A percentile compares a stretch with the other conserved stretches of the same genome.
phyloP scores from a whole-genome alignment of 2,113 vertebrate species.

The Apaloderma vittatum region DNA sequence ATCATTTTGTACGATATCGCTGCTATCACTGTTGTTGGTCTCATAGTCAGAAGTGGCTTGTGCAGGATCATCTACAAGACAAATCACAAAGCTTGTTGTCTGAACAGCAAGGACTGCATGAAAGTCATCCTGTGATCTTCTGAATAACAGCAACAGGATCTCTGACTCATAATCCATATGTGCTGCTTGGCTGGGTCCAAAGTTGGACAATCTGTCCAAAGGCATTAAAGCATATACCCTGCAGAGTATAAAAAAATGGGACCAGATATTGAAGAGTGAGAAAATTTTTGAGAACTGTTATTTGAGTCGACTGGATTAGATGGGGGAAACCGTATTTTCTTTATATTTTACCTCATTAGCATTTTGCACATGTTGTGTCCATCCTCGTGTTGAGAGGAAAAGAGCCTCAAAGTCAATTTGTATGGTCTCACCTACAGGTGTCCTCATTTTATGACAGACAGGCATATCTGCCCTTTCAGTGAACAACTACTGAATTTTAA shows the following conservation, averaged over 20 bases:
- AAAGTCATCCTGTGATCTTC: not conserved
- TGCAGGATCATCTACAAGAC: conserved; percentile 85
- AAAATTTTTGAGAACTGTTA: not conserved
- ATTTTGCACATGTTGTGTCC: not conserved
- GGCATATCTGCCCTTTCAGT: not conserved
- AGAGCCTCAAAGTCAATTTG: not conserved
- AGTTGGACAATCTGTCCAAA: not conserved
- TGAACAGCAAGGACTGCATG: not conserved
- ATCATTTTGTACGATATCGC: conserved; percentile 90
- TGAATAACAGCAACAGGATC: not conserved
- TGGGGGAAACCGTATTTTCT: not conserved
- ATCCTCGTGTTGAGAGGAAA: not conserved
- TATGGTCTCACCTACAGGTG: not conserved
- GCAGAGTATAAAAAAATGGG: conserved; percentile 4
- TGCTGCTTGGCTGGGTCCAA: not conserved
- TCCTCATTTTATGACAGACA: not conserved
- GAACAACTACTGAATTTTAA: not conserved
- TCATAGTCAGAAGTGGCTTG: conserved; percentile 94
- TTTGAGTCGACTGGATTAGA: not conserved
- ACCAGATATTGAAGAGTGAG: not conserved
- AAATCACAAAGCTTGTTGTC: conserved; percentile 13
- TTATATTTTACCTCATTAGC: not conserved
- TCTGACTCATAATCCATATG: conserved; percentile 23
- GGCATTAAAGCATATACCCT: not conserved
- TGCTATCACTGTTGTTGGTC: conserved; percentile 96